phyloP scores from a whole-genome alignment of 1,140 invertebrate genomes.

The Microplitis demolitor region DNA sequence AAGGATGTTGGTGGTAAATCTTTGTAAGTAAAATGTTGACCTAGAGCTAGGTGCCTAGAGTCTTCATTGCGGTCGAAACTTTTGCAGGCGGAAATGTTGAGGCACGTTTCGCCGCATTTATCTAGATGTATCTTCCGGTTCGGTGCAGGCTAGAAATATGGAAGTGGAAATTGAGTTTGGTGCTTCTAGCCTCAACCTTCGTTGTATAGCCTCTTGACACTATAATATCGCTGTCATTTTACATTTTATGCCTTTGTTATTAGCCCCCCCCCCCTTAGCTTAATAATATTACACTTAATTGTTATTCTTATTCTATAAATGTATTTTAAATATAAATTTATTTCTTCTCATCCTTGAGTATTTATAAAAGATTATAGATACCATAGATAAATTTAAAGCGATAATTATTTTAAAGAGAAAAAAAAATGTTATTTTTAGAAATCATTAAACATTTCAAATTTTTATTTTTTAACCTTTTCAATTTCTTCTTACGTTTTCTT shows the following conservation, averaged over 20 bases:
- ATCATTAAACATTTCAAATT: not conserved
- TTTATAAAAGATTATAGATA: too few relatives aligned
- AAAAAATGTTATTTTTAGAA: too few relatives aligned
- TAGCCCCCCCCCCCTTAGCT: slow-evolving; percentile 20
- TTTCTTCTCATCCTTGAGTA: too few relatives aligned
- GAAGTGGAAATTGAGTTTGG: slow-evolving; percentile 43
- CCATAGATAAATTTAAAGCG: too few relatives aligned
- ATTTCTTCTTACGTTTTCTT: not conserved
- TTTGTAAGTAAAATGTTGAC: slow-evolving; percentile 27
- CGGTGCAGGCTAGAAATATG: slow-evolving; percentile 44
- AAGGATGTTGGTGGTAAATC: slow-evolving; percentile 37
- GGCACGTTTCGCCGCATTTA: slow-evolving; percentile 53
- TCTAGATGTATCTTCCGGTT: slow-evolving; percentile 53
- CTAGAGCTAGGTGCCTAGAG: not conserved
- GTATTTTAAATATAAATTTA: too few relatives aligned
- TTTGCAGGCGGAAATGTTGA: slow-evolving; percentile 21
- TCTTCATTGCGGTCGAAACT: slow-evolving; percentile 33
- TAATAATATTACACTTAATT: slow-evolving; percentile 8
- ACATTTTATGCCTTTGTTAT: slow-evolving; percentile 29
- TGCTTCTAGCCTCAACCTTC: slow-evolving; percentile 13
- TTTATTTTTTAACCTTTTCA: not conserved
- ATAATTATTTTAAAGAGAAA: too few relatives aligned
- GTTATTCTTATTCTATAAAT: not conserved
- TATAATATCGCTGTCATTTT: slow-evolving; percentile 31
- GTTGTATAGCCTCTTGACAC: slow-evolving; percentile 14